These are phyloP conservation scores for Halocynthia roretzi DNA, from an alignment of 23 tunicate genomes.

Conservation along the genomic window DNA sequence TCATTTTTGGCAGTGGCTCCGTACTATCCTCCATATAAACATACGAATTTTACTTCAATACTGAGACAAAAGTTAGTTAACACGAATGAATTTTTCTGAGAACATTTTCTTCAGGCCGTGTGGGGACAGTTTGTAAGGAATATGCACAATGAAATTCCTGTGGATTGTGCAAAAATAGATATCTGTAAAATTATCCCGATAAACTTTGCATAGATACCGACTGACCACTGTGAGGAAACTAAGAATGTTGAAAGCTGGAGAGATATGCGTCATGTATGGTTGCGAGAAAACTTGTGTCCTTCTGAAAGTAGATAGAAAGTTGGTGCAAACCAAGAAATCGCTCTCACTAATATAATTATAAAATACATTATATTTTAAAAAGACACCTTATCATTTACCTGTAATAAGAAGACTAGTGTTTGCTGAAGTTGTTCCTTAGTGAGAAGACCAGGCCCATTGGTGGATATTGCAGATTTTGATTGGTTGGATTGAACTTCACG, in stretches of 20 bases:
- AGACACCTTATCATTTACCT: background rate
- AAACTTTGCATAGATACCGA: constrained; percentile 5
- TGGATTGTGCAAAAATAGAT: constrained; percentile 10
- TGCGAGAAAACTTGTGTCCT: constrained; percentile 7
- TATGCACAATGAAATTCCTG: constrained; percentile 25
- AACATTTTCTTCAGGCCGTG: too few relatives aligned
- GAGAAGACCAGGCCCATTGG: background rate
- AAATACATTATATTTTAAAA: background rate
- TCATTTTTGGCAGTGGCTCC: too few relatives aligned
- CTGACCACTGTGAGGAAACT: background rate
- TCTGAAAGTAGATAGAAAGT: background rate
- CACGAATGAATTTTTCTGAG: too few relatives aligned
- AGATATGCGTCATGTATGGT: constrained; percentile 13
- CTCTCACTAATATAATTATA: background rate
- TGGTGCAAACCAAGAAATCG: background rate
- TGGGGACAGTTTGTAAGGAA: background rate
- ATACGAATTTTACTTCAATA: too few relatives aligned
- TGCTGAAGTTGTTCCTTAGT: constrained; percentile 19
- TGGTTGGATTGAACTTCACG: background rate
- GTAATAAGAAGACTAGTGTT: constrained; percentile 6
- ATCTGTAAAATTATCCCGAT: constrained; percentile 8
- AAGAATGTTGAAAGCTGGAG: constrained; percentile 12
- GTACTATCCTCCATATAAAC: too few relatives aligned
- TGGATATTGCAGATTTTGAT: background rate
- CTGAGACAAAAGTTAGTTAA: too few relatives aligned